Evolutionary conservation across 2,888 invertebrate species (phyloP), one percentile per base, ranked within the genome.

Genomic region (Saturnia japonica): DNA sequence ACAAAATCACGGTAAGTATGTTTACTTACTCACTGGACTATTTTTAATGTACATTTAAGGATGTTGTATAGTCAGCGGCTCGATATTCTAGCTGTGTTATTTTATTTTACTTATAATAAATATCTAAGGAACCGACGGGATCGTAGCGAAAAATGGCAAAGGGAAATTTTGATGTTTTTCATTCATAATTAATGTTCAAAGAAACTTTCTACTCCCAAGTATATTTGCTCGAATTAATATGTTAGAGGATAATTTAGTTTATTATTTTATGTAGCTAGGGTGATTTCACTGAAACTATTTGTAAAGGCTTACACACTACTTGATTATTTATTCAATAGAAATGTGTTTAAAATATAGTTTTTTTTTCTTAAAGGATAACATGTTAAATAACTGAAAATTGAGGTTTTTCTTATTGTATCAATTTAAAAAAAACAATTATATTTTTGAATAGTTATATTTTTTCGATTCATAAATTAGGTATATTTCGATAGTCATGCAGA

Each of bases 1-100:
- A 43, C 42, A 43, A 68, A 47, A n/a, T 19, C 22, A 71, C 67
- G 70, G 77, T 78, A 71, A 76, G 73, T 77, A 57, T 14, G 28
- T n/a, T n/a, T n/a, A n/a, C n/a, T n/a, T 60, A 60, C 25, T 25
- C 19, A 67, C 14, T 71, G 62, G 34, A 45, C 60, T 57, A 57
- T 43, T 40, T 70, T 40, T 51, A 64, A 64, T 69, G 62, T 64
- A 69, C 62, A 67, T 67, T 19, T 45, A 16, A 14, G 28, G 43
- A 12, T 43, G 43, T 62, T 57, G 68, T 70, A 16, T 16, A 34
- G 47, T 43, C 43, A 7, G n/a, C 47, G 47, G 19, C 19, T 1
- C 19, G 47, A 19, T 47, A 1, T 16, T 47, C 19, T 47, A 6
- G 47, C 6, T 16, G 19, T 47, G 19, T 4, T 0, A 19, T 47